Conservation (phyloP, 2,113 vertebrate species). For the Paracanthobrama guichenoti region DNA sequence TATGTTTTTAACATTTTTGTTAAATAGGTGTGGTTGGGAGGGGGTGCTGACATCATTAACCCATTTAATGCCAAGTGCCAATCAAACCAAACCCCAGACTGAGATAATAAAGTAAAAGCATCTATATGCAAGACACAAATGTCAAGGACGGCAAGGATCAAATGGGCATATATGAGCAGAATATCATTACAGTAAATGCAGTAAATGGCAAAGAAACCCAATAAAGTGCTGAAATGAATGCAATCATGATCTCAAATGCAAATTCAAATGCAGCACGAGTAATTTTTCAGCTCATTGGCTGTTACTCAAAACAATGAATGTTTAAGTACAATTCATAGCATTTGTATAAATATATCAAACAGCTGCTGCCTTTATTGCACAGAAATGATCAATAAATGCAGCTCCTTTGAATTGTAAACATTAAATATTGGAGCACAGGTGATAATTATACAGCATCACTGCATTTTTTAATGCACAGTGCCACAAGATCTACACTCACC, state of each 20-base stretch:
- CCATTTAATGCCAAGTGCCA: conserved; percentile 35
- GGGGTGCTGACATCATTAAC: conserved; percentile 28
- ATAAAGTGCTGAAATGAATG: conserved; percentile 4
- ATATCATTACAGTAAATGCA: conserved; percentile 17
- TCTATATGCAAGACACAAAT: conserved; percentile 35
- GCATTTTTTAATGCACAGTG: neutral
- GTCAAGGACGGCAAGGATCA: conserved; percentile 5
- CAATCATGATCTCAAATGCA: neutral
- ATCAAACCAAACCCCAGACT: conserved; percentile 28
- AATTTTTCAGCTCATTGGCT: neutral
- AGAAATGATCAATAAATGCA: neutral
- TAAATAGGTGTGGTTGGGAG: neutral
- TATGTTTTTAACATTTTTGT: neutral
- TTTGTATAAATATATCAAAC: neutral
- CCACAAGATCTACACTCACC: neutral
- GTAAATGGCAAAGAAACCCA: conserved; percentile 9
- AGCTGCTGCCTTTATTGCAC: no score
- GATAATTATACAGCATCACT: neutral
- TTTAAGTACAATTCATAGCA: neutral
- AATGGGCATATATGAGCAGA: conserved; percentile 9
- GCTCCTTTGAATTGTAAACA: neutral
- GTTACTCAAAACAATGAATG: neutral
- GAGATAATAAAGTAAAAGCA: conserved; percentile 9
- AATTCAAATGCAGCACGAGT: neutral
- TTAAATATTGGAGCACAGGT: neutral